Conservation (phyloP, 2,113 vertebrate genomes). For the Aegotheles bennettii region DNA sequence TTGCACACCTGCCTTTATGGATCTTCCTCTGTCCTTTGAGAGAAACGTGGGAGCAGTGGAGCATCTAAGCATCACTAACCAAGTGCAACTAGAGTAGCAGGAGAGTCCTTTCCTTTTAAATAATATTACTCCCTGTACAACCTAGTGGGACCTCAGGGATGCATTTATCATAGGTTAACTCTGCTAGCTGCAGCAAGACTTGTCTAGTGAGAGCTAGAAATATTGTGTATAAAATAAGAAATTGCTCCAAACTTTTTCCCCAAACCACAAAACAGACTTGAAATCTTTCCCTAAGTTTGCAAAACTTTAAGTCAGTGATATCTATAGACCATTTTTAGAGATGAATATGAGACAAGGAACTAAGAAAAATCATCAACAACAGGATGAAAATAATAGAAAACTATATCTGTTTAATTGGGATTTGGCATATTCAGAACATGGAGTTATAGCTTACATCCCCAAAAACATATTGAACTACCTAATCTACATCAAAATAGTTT, state of each 20-base stretch:
- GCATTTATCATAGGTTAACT: slow-evolving; percentile 9
- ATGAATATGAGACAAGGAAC: not conserved
- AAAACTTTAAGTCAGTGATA: not conserved
- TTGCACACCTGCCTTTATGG: not conserved
- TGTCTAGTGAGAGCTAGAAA: not conserved
- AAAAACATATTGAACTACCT: not conserved
- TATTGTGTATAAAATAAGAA: slow-evolving; percentile 10
- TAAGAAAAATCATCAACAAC: not conserved
- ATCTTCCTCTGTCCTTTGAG: not conserved
- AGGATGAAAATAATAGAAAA: not conserved
- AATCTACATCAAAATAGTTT: not conserved
- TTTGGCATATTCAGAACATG: not conserved
- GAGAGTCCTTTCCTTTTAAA: slow-evolving; percentile 36
- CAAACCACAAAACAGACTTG: not conserved
- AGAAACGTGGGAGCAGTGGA: not conserved
- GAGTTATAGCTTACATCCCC: not conserved
- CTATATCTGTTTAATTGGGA: not conserved
- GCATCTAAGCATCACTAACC: slow-evolving; percentile 1
- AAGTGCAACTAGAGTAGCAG: slow-evolving; percentile 8
- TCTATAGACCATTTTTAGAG: not conserved
- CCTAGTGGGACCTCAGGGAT: not conserved
- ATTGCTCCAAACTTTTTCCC: not conserved
- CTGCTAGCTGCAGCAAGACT: not conserved
- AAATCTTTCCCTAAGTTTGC: not conserved
- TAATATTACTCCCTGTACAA: not conserved